Conservation (phyloP, 1,140 invertebrate species). For the Microplitis demolitor region DNA sequence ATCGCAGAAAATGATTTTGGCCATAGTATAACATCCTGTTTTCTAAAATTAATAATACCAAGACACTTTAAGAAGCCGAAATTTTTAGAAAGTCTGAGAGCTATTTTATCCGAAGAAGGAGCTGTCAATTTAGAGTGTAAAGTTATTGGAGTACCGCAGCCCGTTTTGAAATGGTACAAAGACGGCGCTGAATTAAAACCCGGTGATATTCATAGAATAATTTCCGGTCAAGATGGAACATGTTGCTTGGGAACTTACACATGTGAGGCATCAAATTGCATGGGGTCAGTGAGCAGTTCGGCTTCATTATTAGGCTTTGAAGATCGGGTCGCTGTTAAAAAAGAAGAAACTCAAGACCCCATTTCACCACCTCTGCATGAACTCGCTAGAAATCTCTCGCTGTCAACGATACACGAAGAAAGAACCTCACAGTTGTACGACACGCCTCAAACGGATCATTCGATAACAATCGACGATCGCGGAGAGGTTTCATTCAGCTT, state of each 20-base stretch:
- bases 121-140: slow-evolving; percentile 92
- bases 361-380: slow-evolving; percentile 50
- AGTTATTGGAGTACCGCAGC: slow-evolving; percentile 90
- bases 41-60: slow-evolving; percentile 82
- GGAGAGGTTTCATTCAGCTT: slow-evolving; percentile 88
- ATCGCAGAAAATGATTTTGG: slow-evolving; percentile 86
- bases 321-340: slow-evolving; percentile 36
- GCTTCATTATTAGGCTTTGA: slow-evolving; percentile 87
- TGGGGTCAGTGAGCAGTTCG: slow-evolving; percentile 87
- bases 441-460: slow-evolving; percentile 75
- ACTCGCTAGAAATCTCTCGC: slow-evolving; percentile 75
- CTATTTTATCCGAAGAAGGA: slow-evolving; percentile 83
- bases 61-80: slow-evolving; percentile 86
- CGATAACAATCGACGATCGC: slow-evolving; percentile 75
- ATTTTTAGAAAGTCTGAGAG: slow-evolving; percentile 83
- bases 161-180: slow-evolving; percentile 88
- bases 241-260: slow-evolving; percentile 92
- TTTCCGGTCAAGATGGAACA: slow-evolving; percentile 85
- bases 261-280: slow-evolving; percentile 91
- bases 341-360: slow-evolving; percentile 57
- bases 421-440: slow-evolving; percentile 86
- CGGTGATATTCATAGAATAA: slow-evolving; percentile 89
- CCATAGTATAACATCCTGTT: slow-evolving; percentile 84
- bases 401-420: slow-evolving; percentile 90
- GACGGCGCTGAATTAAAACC: slow-evolving; percentile 87